Conservation (phyloP, 2,888 invertebrate species). For the Cyclophora albipunctata region DNA sequence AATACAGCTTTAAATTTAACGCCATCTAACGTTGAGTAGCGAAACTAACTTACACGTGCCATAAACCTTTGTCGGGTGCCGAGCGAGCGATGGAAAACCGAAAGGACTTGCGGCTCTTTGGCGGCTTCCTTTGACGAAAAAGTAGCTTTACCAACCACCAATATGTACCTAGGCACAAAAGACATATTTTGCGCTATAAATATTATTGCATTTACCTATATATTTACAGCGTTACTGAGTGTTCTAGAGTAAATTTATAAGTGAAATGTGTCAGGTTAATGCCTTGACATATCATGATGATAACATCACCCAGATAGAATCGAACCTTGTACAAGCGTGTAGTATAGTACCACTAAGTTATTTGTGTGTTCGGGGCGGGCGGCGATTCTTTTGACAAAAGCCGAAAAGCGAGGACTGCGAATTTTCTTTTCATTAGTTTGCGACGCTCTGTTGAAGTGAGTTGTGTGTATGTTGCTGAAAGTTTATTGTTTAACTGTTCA, state of each 20-base stretch:
- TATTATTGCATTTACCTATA: background rate
- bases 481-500: background rate
- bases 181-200: background rate
- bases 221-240: background rate
- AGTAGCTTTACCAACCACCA: background rate
- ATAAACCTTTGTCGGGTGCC: background rate
- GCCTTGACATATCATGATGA: background rate
- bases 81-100: background rate
- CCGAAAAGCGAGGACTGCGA: slow-evolving; percentile 6
- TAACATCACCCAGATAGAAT: slow-evolving; percentile 1
- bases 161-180: background rate
- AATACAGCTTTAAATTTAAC: background rate
- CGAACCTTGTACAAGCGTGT: slow-evolving; percentile 1
- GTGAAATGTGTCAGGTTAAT: background rate
- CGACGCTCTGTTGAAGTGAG: slow-evolving; percentile 2
- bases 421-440: slow-evolving; percentile 7
- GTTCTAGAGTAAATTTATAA: background rate
- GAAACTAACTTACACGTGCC: slow-evolving; percentile 10
- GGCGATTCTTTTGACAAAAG: slow-evolving; percentile 15
- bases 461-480: background rate
- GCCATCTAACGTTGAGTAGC: slow-evolving; percentile 18
- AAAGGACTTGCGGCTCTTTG: background rate
- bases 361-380: slow-evolving; percentile 1
- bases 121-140: slow-evolving; percentile 9
- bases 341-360: background rate